Base-by-base conservation (phyloP, 2,888 invertebrate species). In the Carabus problematicus region DNA sequence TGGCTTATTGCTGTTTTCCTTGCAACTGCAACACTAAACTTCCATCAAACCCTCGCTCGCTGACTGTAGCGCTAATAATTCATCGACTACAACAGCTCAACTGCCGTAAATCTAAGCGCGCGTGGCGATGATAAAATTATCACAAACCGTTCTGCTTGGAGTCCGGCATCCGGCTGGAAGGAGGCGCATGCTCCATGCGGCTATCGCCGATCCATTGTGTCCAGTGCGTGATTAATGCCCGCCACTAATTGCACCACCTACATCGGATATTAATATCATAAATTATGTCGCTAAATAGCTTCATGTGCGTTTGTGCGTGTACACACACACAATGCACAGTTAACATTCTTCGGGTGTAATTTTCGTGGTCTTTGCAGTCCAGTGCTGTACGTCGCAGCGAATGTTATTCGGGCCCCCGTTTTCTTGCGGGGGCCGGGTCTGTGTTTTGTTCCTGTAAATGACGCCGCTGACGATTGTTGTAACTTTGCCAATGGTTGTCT, bases 251-350 rank as follows among this genome's bases (percentile, higher is more conserved):
- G 63, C 63, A 40, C 54, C 63, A 54, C 54, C 63, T 63, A 63
- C 18, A 54, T 63, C 54, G 54, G 63, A 63, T 63, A 63, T 63
- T 63, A 63, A 63, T 63, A 63, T 63, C 63, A 63, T 63, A 63
- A 63, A 63, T 63, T 63, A 63, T 43, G 16, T 12, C 49, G 54
- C 29, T 63, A 63, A 63, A 63, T 52, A 63, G 52, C 56, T 16
- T 3, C 63, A 16, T 11, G 40, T 42, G 52, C 18, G 6, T 52
- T n/a, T 42, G 9, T 63, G 42, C n/a, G 52, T 39, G n/a, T 8
- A 7, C 18, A 56, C n/a, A 14, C 14, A 7, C 18, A 56, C n/a
- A 39, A 14, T 45, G 3, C 45, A 3, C 11, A 7, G 7, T 45
- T 6, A 12, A 14, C n/a, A 14, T 11, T 45, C 9, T 56, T 19